These are phyloP conservation scores for Glaucomys volans DNA, from an alignment of 2,113 vertebrate genomes.

Conservation along the genomic window DNA sequence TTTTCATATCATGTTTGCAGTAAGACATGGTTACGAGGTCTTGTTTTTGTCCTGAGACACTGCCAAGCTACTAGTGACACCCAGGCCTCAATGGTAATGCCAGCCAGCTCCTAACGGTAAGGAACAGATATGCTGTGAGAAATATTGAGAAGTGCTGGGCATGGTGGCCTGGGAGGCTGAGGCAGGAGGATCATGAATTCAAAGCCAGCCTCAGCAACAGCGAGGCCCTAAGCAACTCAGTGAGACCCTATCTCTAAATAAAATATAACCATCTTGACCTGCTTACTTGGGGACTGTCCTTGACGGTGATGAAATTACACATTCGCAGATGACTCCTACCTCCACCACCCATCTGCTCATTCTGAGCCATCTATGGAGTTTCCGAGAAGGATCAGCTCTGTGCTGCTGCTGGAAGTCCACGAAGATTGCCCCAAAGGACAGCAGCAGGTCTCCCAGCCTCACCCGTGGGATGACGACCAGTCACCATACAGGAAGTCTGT, in stretches of 20 bases:
- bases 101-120: neutral
- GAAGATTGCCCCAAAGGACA: neutral
- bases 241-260: neutral
- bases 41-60: neutral
- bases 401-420: neutral
- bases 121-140: neutral
- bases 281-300: neutral
- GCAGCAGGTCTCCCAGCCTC: neutral
- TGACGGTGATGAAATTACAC: neutral
- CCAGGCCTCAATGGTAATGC: neutral
- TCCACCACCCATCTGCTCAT: neutral
- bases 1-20: neutral
- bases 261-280: neutral
- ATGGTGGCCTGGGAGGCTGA: too few species aligned
- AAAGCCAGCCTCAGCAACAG: too few species aligned
- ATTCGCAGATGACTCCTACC: neutral
- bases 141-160: too few species aligned
- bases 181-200: too few species aligned
- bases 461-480: neutral
- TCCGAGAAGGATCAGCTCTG: neutral
- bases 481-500: neutral
- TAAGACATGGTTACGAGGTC: neutral
- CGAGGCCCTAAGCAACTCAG: too few species aligned
- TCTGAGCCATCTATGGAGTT: neutral
- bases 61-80: neutral